Percentiles rank a stretch among this genome's conserved stretches.
phyloP scores from a whole-genome alignment of 2,888 invertebrate species.

The Kuschelorhynchus macadamiae region DNA sequence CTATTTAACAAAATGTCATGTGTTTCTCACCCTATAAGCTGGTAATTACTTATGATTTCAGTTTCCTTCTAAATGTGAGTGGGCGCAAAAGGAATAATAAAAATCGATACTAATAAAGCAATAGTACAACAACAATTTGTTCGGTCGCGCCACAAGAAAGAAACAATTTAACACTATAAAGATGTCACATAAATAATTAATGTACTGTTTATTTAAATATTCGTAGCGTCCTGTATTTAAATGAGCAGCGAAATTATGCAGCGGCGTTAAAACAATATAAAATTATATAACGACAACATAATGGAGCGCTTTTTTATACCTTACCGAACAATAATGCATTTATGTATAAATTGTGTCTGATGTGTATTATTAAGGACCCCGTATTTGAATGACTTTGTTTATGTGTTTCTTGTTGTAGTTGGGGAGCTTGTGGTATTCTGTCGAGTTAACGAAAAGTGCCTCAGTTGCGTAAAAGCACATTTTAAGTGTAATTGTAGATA shows the following conservation, averaged over 20 bases:
- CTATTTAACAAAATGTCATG: too few relatives aligned
- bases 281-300: conserved; percentile 50
- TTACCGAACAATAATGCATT: conserved; percentile 34
- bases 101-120: conserved; percentile 24
- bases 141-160: conserved; percentile 34
- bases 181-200: conserved; percentile 55
- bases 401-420: not conserved
- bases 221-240: conserved; percentile 46
- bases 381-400: not conserved
- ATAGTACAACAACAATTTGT: conserved; percentile 40
- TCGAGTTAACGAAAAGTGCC: too few relatives aligned
- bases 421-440: too few relatives aligned
- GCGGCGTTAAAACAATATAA: conserved; percentile 49
- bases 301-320: conserved; percentile 36
- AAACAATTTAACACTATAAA: conserved; percentile 51
- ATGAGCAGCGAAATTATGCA: conserved; percentile 46
- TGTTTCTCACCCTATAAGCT: too few relatives aligned
- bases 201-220: conserved; percentile 52
- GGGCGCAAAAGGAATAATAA: conserved; percentile 18
- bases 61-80: too few relatives aligned
- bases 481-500: too few relatives aligned
- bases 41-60: too few relatives aligned
- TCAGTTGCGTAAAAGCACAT: not conserved
- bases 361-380: conserved; percentile 20
- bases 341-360: conserved; percentile 40